Evolutionary conservation across 2,888 invertebrate species (phyloP).

Genomic region (Marasmarcha lunaedactyla): DNA sequence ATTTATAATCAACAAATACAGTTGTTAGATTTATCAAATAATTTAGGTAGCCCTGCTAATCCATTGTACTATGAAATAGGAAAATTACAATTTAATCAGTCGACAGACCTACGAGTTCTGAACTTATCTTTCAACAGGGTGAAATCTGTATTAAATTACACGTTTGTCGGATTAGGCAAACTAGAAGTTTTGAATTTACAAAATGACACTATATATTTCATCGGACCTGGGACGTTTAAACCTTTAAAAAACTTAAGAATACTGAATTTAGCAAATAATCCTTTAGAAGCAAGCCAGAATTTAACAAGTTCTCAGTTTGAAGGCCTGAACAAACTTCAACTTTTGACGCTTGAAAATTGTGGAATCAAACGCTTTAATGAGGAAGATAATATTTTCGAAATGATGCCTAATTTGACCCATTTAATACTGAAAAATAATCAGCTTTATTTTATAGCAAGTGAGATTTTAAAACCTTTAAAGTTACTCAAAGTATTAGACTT

Average conservation of each 20-base stretch:
- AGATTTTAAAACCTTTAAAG: slow-evolving; percentile 49
- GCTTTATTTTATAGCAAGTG: slow-evolving; percentile 45
- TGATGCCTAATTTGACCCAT: slow-evolving; percentile 58
- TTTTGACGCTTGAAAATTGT: slow-evolving; percentile 60
- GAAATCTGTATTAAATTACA: slow-evolving; percentile 54
- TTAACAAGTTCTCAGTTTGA: slow-evolving; percentile 47
- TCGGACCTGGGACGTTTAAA: slow-evolving; percentile 56
- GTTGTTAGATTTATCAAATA: slow-evolving; percentile 62
- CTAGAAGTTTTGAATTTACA: slow-evolving; percentile 60
- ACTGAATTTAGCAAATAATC: slow-evolving; percentile 68
- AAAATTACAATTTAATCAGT: slow-evolving; percentile 55
- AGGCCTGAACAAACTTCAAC: slow-evolving; percentile 56
- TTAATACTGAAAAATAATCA: slow-evolving; percentile 61
- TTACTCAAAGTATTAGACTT: slow-evolving; percentile 56
- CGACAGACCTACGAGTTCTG: slow-evolving; percentile 51
- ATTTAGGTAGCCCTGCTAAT: slow-evolving; percentile 45
- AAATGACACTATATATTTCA: slow-evolving; percentile 60
- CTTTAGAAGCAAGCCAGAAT: slow-evolving; percentile 47
- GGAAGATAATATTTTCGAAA: slow-evolving; percentile 58
- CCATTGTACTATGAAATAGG: slow-evolving; percentile 63
- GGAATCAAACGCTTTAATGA: slow-evolving; percentile 48
- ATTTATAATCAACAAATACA: slow-evolving; percentile 47
- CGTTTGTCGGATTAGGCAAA: slow-evolving; percentile 60
- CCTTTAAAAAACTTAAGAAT: slow-evolving; percentile 46
- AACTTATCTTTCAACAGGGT: slow-evolving; percentile 68